A percentile compares a stretch with the other conserved stretches of the same genome.
These are phyloP conservation scores for Drosophila tristis DNA, from an alignment of 1,140 invertebrate genomes.

Conservation along the genomic window DNA sequence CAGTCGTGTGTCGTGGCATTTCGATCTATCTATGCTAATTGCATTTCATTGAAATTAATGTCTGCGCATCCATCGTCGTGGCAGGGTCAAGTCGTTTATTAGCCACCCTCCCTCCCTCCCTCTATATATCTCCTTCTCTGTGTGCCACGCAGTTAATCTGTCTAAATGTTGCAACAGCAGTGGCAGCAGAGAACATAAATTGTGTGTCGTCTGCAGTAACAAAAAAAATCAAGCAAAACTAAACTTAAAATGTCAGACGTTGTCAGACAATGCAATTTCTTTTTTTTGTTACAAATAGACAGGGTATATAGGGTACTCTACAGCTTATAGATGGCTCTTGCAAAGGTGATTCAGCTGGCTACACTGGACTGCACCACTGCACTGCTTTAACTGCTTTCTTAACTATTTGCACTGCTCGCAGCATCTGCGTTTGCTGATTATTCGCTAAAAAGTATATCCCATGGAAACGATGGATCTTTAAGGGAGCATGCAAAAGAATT, in stretches of 20 bases:
- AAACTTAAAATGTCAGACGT: constrained; percentile 55
- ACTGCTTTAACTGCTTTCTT: too few relatives aligned
- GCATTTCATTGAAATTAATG: constrained; percentile 53
- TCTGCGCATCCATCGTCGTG: constrained; percentile 22
- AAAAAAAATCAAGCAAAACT: constrained; percentile 37
- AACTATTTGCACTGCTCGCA: too few relatives aligned
- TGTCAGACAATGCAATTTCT: constrained; percentile 40
- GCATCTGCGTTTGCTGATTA: too few relatives aligned
- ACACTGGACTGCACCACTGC: too few relatives aligned
- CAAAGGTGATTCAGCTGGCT: too few relatives aligned
- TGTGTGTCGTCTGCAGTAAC: constrained; percentile 25
- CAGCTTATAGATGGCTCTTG: too few relatives aligned
- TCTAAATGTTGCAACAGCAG: constrained; percentile 36
- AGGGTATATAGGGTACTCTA: too few relatives aligned
- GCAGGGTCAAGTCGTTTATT: constrained; percentile 46
- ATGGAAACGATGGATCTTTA: too few relatives aligned
- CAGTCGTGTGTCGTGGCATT: constrained; percentile 28
- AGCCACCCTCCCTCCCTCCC: neutral
- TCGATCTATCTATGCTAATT: constrained; percentile 48
- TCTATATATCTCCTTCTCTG: too few relatives aligned
- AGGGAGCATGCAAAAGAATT: too few relatives aligned
- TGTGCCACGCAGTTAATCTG: constrained; percentile 29
- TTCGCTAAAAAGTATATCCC: too few relatives aligned
- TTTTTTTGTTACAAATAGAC: neutral
- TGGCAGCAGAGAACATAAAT: constrained; percentile 37